Evolutionary conservation across 2,113 vertebrate species (phyloP), one percentile per base, ranked within the genome.

Genomic region (Empidonax alnorum): DNA sequence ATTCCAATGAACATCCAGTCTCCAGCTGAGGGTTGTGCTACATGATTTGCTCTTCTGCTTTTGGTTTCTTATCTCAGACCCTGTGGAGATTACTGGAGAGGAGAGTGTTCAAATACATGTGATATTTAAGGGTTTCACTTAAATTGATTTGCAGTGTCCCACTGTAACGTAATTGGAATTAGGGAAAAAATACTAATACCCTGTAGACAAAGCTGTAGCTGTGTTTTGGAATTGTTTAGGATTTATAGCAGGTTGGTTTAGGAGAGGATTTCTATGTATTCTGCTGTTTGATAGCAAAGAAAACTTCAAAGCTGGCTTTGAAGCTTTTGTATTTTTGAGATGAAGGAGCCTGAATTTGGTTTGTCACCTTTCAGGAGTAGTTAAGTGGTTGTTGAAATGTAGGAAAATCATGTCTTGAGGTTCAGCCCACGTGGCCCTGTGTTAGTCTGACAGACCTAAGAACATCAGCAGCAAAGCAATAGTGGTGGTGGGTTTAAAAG

Each of bases 291-390:
- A 50, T 76, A 63, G 35, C 2, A 7, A 85, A 90, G 82, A 55
- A 80, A 28, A 85, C 63, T 83, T 85, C 79, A 85, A 94, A 94
- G 84, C 61, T 77, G 19, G 17, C 87, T 95, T 94, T 96, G 79
- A 91, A 93, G 86, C 76, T 53, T 86, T 24, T 74, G 33, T 90
- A 5, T 49, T 88, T 94, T 74, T 77, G 83, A 74, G 76, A 74
- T 39, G 72, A 84, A 52, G 33, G 82, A 87, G 59, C 8, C 27
- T 63, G 55, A 28, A 30, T 74, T 93, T 86, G 89, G 39, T 87
- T 94, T 93, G 79, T 90, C 63, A 85, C 78, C 11, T 86, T 80
- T 81, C 63, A 35, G 7, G 59, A 21, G 46, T 9, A 31, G 52
- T 56, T 68, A 50, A 76, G 58, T 69, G 58, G 10, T 56, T 82